Evolutionary conservation across 2,113 vertebrate species (phyloP).

Genomic region (Ochotona curzoniae): DNA sequence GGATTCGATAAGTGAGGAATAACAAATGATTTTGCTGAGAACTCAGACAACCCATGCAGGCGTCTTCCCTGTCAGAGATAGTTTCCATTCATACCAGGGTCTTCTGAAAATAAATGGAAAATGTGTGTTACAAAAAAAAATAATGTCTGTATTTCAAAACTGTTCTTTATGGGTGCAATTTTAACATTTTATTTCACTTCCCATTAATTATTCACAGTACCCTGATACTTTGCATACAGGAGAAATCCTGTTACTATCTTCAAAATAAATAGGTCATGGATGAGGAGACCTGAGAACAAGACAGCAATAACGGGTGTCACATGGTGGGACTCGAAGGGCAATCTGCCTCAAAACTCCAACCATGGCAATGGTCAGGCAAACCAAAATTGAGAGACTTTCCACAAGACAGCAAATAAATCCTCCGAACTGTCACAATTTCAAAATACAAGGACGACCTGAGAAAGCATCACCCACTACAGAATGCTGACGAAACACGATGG

Average conservation of each 20-base stretch:
- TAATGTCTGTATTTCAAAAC: too few species aligned
- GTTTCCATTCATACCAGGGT: too few species aligned
- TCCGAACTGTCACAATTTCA: neutral
- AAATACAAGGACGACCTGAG: neutral
- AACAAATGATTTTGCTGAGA: neutral
- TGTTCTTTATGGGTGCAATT: too few species aligned
- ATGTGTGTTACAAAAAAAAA: too few species aligned
- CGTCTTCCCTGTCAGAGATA: neutral
- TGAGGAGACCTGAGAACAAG: neutral
- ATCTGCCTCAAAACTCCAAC: neutral
- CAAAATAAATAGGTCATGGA: neutral
- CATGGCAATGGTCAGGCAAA: neutral
- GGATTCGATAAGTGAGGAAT: neutral
- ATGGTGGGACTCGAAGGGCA: neutral
- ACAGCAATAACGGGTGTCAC: rapidly evolving
- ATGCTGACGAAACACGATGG: neutral
- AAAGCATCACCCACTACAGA: neutral
- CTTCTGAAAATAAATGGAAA: too few species aligned
- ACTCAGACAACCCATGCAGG: neutral
- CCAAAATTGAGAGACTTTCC: neutral
- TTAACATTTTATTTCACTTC: too few species aligned
- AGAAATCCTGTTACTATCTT: neutral
- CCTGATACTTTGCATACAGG: neutral
- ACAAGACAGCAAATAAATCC: neutral
- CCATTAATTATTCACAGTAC: too few species aligned